Conservation (phyloP, 2,888 invertebrate genomes). For the Caenorhabditis afra region DNA sequence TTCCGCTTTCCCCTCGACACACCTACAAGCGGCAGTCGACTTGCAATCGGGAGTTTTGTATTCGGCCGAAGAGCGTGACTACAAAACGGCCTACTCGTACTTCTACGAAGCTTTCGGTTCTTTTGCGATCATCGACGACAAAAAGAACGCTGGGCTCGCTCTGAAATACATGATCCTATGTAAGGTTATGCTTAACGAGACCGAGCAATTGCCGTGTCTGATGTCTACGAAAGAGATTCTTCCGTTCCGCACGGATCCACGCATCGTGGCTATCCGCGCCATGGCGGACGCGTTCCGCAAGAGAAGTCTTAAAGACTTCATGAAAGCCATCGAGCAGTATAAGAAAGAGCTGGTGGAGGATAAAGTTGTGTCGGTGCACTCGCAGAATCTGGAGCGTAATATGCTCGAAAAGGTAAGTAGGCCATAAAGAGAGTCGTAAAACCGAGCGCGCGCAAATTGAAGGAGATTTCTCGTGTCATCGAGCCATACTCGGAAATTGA, state of each 20-base stretch:
- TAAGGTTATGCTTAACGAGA: slow-evolving; percentile 83
- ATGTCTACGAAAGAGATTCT: slow-evolving; percentile 87
- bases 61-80: slow-evolving; percentile 98
- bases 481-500: slow-evolving; percentile 98
- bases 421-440: background rate
- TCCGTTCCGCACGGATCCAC: background rate
- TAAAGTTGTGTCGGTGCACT: slow-evolving; percentile 95
- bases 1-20: slow-evolving; percentile 89
- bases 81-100: slow-evolving; percentile 99
- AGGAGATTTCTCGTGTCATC: slow-evolving; percentile 95
- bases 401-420: slow-evolving; percentile 90
- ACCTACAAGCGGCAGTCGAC: slow-evolving; percentile 92
- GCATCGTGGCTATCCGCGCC: slow-evolving; percentile 95
- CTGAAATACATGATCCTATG: slow-evolving; percentile 98
- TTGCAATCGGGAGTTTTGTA: slow-evolving; percentile 97
- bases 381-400: slow-evolving; percentile 96
- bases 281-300: slow-evolving; percentile 96
- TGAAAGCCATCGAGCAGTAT: slow-evolving; percentile 85
- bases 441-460: background rate
- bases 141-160: slow-evolving; percentile 92
- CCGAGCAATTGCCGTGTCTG: slow-evolving; percentile 82
- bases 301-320: slow-evolving; percentile 95
- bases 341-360: slow-evolving; percentile 71
- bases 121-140: slow-evolving; percentile 92
- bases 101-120: slow-evolving; percentile 98